phyloP scores from a whole-genome alignment of 2,888 invertebrate genomes.

The Apocheima hispidaria region DNA sequence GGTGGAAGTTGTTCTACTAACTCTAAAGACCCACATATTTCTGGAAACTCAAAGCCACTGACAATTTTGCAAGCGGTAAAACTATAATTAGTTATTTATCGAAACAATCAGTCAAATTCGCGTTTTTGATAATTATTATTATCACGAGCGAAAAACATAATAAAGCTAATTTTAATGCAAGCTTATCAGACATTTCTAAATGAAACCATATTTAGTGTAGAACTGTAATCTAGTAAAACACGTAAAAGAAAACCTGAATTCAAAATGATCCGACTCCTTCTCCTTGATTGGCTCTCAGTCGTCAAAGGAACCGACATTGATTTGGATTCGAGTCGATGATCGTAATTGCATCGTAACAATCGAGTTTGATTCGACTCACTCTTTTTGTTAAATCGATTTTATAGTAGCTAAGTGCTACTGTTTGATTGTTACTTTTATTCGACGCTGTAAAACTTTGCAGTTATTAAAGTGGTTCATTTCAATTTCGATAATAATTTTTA shows the following conservation, averaged over 20 bases:
- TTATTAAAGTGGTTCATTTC: constrained; percentile 6
- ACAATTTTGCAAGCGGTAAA: too few relatives aligned
- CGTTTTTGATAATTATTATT: too few relatives aligned
- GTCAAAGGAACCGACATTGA: constrained; percentile 66
- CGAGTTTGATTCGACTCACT: constrained; percentile 53
- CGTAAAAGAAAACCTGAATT: background rate
- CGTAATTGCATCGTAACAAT: constrained; percentile 61
- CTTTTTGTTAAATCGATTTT: constrained; percentile 47
- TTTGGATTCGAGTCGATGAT: constrained; percentile 52
- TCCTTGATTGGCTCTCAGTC: constrained; percentile 54
- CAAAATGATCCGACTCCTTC: constrained; percentile 22
- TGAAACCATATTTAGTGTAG: background rate
- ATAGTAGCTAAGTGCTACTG: constrained; percentile 43
- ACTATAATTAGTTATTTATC: too few relatives aligned
- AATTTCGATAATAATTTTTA: background rate
- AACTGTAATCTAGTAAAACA: background rate
- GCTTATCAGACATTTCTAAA: background rate
- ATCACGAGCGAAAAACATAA: too few relatives aligned
- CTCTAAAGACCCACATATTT: too few relatives aligned
- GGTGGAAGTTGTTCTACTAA: too few relatives aligned
- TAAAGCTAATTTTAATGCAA: too few relatives aligned
- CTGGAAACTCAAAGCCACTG: too few relatives aligned
- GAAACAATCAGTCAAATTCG: too few relatives aligned
- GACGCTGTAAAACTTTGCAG: constrained; percentile 9
- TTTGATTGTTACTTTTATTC: constrained; percentile 28